Percentiles rank a stretch among this genome's conserved stretches.
These are phyloP conservation scores for Collichthys lucidus DNA, from an alignment of 2,113 vertebrate genomes.

Conservation along the genomic window DNA sequence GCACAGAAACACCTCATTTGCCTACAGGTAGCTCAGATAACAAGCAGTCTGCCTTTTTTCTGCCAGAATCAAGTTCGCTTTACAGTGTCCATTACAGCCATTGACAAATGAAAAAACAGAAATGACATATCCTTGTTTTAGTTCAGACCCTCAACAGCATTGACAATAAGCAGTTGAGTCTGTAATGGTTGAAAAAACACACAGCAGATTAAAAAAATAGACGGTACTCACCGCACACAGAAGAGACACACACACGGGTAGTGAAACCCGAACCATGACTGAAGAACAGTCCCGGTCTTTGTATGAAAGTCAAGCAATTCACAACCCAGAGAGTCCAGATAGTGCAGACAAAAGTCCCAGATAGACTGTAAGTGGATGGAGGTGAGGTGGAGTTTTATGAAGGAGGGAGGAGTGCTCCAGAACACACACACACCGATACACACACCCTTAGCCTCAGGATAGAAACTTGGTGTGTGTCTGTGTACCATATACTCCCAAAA, in stretches of 20 bases:
- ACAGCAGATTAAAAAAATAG: background rate
- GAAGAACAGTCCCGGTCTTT: background rate
- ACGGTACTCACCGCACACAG: conserved; percentile 24
- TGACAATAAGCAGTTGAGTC: background rate
- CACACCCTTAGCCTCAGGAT: background rate
- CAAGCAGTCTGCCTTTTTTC: background rate
- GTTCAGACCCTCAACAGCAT: background rate
- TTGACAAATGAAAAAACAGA: background rate
- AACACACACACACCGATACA: background rate
- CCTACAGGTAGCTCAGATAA: background rate
- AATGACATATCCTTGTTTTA: background rate
- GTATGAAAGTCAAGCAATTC: background rate
- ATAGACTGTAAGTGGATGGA: conserved; percentile 10
- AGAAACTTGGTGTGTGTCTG: too few species aligned
- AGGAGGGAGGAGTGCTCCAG: background rate
- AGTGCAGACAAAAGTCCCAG: background rate
- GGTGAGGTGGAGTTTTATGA: conserved; percentile 5
- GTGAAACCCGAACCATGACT: conserved; percentile 33
- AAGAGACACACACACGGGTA: background rate
- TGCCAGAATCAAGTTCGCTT: background rate
- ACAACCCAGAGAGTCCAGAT: background rate
- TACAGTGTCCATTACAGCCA: background rate
- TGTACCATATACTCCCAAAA: too few species aligned
- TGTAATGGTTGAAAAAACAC: background rate
- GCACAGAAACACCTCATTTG: too few species aligned